A percentile compares a stretch with the other conserved stretches of the same genome.
These are phyloP conservation scores for Yponomeuta sedellus DNA, from an alignment of 2,888 invertebrate genomes.

Conservation along the genomic window DNA sequence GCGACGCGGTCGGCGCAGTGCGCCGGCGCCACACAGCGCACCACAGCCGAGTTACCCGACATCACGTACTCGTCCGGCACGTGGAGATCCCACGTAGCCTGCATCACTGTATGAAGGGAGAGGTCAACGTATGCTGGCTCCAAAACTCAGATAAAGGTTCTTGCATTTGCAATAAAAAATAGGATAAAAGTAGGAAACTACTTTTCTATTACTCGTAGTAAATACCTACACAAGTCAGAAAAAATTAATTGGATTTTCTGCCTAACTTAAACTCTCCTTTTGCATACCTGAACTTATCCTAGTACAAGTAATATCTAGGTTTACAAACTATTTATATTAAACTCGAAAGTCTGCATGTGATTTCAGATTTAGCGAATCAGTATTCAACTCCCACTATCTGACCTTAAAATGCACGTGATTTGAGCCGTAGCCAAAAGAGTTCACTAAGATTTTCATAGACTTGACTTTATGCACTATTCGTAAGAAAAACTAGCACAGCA, in stretches of 20 bases:
- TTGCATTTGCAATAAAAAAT: too few species aligned
- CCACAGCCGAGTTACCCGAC: conserved; percentile 91
- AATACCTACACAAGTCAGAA: too few species aligned
- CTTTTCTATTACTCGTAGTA: too few species aligned
- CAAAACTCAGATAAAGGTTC: too few species aligned
- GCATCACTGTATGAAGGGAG: conserved; percentile 79
- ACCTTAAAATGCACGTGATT: neutral
- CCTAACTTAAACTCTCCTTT: too few species aligned
- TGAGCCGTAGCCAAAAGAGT: neutral
- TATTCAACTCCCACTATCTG: neutral
- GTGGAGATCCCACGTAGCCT: conserved; percentile 91
- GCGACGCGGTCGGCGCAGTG: conserved; percentile 92
- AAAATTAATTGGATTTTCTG: too few species aligned
- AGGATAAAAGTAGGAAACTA: too few species aligned
- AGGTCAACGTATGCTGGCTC: neutral
- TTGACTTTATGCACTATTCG: neutral
- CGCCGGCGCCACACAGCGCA: conserved; percentile 92
- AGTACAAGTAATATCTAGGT: neutral
- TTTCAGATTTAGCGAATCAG: neutral
- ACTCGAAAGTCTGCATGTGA: neutral
- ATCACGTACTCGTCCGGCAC: conserved; percentile 95
- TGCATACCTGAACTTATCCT: too few species aligned
- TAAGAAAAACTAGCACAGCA: neutral
- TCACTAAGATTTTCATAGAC: neutral
- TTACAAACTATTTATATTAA: neutral